phyloP scores from a whole-genome alignment of 2,113 vertebrate species.

The Centropus unirufus region DNA sequence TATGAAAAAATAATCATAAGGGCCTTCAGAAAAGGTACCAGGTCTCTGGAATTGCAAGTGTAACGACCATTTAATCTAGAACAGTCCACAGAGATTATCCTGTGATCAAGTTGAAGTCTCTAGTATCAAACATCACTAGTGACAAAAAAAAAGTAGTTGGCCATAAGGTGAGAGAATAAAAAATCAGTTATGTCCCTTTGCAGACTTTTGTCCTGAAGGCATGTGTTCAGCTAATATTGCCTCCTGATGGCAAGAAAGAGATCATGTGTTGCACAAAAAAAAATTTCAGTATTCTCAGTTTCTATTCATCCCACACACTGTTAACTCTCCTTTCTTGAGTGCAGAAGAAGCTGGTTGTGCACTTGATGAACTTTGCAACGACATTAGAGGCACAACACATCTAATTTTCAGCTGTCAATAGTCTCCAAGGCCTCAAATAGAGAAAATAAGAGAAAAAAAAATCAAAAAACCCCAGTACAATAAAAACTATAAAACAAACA shows the following conservation, averaged over 20 bases:
- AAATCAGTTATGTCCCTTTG: not conserved
- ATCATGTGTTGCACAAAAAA: not conserved
- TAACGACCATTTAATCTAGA: not conserved
- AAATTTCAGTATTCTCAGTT: not conserved
- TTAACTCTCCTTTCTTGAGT: not conserved
- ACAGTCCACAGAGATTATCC: not conserved
- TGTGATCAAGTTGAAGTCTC: not conserved
- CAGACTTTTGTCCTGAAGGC: not conserved
- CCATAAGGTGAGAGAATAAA: not conserved
- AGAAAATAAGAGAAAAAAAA: not conserved
- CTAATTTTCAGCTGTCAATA: not conserved
- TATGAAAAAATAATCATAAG: not conserved
- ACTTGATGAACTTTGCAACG: not conserved
- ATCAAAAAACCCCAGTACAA: not conserved
- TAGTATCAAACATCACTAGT: not conserved
- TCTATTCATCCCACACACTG: not conserved
- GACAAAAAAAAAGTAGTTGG: not conserved
- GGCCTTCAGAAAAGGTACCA: not conserved
- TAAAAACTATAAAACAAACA: not conserved
- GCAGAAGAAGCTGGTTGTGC: not conserved
- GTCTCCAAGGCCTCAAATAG: not conserved
- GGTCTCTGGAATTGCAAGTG: accelerated
- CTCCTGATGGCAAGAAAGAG: not conserved
- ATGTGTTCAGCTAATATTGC: not conserved
- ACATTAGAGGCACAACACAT: not conserved